A percentile compares a stretch with the other conserved stretches of the same genome.
Evolutionary conservation across 2,797 vertebrate genomes (phyloP).

Genomic region (Hipposideros larvatus): DNA sequence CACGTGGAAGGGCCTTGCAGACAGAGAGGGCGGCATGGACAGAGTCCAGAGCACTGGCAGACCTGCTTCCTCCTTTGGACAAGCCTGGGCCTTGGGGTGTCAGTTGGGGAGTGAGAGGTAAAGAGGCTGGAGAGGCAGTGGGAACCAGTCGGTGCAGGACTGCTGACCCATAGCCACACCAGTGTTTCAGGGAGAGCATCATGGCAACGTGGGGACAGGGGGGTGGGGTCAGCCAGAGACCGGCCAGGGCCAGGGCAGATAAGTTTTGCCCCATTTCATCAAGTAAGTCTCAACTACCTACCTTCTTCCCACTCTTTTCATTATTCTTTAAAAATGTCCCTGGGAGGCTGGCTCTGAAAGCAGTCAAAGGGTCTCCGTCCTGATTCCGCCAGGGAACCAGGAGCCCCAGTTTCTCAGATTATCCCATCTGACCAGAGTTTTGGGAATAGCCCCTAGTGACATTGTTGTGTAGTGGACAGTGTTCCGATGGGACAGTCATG

Average conservation of each 20-base stretch:
- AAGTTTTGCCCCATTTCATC: neutral
- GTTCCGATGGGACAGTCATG: neutral
- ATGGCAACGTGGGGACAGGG: fast-evolving
- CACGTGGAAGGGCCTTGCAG: too few species aligned
- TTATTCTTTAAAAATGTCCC: neutral
- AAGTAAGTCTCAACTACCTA: neutral
- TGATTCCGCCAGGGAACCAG: neutral
- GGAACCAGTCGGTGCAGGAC: neutral
- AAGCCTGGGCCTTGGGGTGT: neutral
- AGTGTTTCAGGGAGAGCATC: neutral
- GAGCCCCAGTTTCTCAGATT: neutral
- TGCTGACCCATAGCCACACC: neutral
- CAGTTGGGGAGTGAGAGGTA: neutral
- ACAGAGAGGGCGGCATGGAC: fast-evolving
- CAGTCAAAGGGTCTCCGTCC: neutral
- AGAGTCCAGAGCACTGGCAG: neutral
- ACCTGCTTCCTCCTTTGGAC: neutral
- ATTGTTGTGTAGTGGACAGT: too few species aligned
- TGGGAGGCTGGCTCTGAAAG: neutral
- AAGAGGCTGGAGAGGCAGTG: neutral
- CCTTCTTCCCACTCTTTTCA: neutral
- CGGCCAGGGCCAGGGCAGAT: fast-evolving
- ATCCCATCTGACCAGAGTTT: neutral
- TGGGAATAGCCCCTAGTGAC: neutral
- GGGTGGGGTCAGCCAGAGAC: neutral